Base-by-base conservation (phyloP, 2,113 vertebrate genomes). In the Phyllostomus discolor region DNA sequence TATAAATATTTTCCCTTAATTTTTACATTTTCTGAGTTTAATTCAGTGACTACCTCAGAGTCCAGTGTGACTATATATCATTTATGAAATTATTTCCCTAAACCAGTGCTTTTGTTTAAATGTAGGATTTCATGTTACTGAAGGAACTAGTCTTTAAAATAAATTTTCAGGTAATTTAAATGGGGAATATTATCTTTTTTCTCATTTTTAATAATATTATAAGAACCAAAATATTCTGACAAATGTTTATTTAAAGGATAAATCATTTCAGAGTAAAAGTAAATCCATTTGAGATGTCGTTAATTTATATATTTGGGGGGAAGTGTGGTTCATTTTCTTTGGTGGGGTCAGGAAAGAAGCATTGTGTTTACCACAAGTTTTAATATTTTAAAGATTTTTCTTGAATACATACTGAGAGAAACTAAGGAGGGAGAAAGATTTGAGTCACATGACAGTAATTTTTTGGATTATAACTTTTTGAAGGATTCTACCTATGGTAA, bases 381-480 rank as follows among this genome's bases (percentile, higher is more conserved):
- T 57, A 89, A 91, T 90, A 26, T 57, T 70, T 26, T 84, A 24
- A 59, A 95, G 59, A 5, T 88, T 95, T 95, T 91, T 94, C 62
- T 85, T 73, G 28, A 91, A 57, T 62, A 17, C 31, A 17, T 72
- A 19, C 9, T 35, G 52, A 50, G 12, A 80, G 57, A 84, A 95
- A 64, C 64, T 79, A 66, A 59, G 31, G 43, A 19, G 22, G 33
- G 11, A 70, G 24, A 41, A 76, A 69, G 67, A 57, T 66, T 46
- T 89, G 69, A 83, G 24, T 82, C 48, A 43, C n/a, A 16, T 82
- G 88, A n/a, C 50, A 70, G 38, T 70, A 1, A 62, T 62, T 19
- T 92, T 97, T 59, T 35, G 72, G 22, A 57, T 90, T 84, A 10
- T 72, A 50, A 43, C 50, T 88, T 64, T 50, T 84, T 83, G 70